These are phyloP conservation scores for Dugesia japonica DNA, from an alignment of 2,888 invertebrate species.

Conservation along the genomic window DNA sequence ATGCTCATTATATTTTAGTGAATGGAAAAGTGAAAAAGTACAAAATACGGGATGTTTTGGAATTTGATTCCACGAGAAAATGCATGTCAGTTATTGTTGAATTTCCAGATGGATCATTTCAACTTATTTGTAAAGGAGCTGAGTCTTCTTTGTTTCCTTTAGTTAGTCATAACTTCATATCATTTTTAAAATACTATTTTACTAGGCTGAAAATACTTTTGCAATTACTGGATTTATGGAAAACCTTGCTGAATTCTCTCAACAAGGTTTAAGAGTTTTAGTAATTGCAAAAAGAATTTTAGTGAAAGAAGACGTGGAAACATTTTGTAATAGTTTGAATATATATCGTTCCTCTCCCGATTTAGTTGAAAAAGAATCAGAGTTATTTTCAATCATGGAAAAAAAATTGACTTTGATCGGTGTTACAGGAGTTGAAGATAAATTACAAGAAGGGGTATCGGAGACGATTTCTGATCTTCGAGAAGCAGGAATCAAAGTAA, in stretches of 20 bases:
- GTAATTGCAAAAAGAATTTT: slow-evolving; percentile 57
- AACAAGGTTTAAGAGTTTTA: slow-evolving; percentile 61
- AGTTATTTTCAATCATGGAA: slow-evolving; percentile 47
- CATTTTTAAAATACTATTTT: not conserved
- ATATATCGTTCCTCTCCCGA: not conserved
- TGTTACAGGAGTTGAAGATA: slow-evolving; percentile 55
- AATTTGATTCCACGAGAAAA: slow-evolving; percentile 70
- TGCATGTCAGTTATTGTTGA: slow-evolving; percentile 74
- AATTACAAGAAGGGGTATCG: slow-evolving; percentile 67
- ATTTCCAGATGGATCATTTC: slow-evolving; percentile 36
- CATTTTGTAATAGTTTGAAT: slow-evolving; percentile 44
- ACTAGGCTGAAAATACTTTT: not conserved
- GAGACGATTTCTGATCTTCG: slow-evolving; percentile 64
- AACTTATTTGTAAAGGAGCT: slow-evolving; percentile 60
- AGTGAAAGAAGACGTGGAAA: slow-evolving; percentile 26
- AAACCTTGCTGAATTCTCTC: slow-evolving; percentile 21
- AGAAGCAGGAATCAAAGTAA: slow-evolving; percentile 62
- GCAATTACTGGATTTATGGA: slow-evolving; percentile 9
- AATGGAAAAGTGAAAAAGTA: slow-evolving; percentile 50
- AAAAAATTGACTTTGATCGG: slow-evolving; percentile 14
- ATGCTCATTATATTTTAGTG: slow-evolving; percentile 48
- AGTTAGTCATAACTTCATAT: no score
- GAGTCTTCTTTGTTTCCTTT: slow-evolving; percentile 57
- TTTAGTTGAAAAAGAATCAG: slow-evolving; percentile 37
- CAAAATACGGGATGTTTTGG: slow-evolving; percentile 60